Conservation (phyloP, 1,140 invertebrate genomes). For the Steinernema khuongi region DNA sequence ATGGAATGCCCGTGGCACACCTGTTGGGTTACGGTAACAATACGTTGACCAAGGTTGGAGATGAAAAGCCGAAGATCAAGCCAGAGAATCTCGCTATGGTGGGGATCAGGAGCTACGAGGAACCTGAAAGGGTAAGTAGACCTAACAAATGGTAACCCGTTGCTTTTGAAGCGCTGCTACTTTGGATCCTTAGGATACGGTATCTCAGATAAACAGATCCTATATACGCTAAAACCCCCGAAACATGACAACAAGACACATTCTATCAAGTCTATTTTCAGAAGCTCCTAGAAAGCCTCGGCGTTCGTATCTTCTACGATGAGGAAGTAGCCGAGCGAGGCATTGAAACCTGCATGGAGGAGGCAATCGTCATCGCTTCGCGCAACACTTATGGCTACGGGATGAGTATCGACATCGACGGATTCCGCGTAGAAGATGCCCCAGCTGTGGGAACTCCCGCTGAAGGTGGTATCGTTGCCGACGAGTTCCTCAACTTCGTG, state of each 20-base stretch:
- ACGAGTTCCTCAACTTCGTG: constrained; percentile 45
- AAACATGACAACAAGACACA: neutral
- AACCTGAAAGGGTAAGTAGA: constrained; percentile 35
- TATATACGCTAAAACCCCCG: neutral
- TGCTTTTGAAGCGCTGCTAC: neutral
- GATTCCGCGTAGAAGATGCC: constrained; percentile 47
- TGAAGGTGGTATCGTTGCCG: constrained; percentile 44
- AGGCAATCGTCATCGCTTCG: constrained; percentile 32
- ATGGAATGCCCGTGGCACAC: constrained; percentile 50
- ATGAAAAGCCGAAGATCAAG: constrained; percentile 44
- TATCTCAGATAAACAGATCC: neutral
- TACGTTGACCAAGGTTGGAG: constrained; percentile 36
- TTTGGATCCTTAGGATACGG: too few relatives aligned
- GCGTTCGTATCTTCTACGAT: constrained; percentile 46
- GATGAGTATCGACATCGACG: constrained; percentile 48
- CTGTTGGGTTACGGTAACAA: constrained; percentile 46
- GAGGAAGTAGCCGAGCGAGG: constrained; percentile 43
- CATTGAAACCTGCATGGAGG: constrained; percentile 43
- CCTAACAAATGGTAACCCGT: too few relatives aligned
- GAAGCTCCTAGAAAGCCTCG: constrained; percentile 43
- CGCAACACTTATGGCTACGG: constrained; percentile 47
- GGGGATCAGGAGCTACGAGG: constrained; percentile 46
- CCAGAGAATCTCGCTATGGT: constrained; percentile 45
- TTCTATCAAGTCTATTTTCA: constrained; percentile 36
- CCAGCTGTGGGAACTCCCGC: constrained; percentile 51